Conservation (phyloP, 2,888 invertebrate genomes). For the Eueremaeus valkanovi region DNA sequence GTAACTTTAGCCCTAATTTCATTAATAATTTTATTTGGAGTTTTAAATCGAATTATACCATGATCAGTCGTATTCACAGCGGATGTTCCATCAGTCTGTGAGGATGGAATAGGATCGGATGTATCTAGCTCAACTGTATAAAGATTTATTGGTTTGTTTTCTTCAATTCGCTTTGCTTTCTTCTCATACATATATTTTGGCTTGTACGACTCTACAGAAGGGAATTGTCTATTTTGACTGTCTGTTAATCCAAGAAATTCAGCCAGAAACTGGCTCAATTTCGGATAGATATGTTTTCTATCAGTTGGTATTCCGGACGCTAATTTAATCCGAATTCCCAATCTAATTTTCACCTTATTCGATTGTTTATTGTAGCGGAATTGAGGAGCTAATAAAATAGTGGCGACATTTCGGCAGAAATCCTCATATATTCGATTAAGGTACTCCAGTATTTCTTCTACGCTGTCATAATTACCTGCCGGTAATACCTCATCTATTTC, state of each 20-base stretch:
- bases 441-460: background rate
- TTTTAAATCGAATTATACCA: too few species aligned
- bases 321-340: too few species aligned
- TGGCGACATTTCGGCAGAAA: background rate
- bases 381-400: background rate
- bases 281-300: background rate
- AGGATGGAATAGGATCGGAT: too few species aligned
- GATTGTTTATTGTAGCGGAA: background rate
- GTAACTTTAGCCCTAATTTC: too few species aligned
- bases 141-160: background rate
- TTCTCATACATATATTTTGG: background rate
- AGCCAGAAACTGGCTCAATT: background rate
- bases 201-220: background rate
- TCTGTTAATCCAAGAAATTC: background rate
- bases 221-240: background rate
- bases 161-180: background rate
- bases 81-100: too few species aligned
- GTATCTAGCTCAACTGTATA: too few species aligned
- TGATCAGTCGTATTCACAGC: too few species aligned
- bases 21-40: too few species aligned
- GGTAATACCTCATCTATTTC: background rate
- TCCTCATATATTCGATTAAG: background rate
- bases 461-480: background rate
- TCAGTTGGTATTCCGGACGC: too few species aligned
- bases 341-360: background rate